These are phyloP conservation scores for Maniola hyperantus DNA, from an alignment of 2,888 invertebrate genomes.

Conservation along the genomic window DNA sequence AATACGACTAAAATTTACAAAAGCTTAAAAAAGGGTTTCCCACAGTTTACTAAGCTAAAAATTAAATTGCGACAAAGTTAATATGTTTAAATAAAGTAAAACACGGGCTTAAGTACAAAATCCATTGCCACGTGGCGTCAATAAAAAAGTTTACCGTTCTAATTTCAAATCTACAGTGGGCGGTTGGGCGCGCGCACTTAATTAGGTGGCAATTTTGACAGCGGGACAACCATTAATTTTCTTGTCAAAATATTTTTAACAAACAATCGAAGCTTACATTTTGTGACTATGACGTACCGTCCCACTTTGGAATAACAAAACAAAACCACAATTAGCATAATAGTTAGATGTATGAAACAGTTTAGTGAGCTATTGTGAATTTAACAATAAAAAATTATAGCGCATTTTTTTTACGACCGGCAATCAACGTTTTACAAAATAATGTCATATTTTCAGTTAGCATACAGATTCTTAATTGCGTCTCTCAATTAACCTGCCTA, in stretches of 20 bases:
- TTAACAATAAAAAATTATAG: conserved; percentile 31
- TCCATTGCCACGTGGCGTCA: conserved; percentile 64
- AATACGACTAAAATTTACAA: too few relatives aligned
- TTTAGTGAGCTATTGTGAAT: conserved; percentile 41
- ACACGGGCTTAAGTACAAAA: conserved; percentile 26
- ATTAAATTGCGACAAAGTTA: not conserved
- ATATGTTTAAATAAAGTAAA: conserved; percentile 13
- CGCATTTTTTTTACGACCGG: conserved; percentile 14
- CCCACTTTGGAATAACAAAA: conserved; percentile 72
- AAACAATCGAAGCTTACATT: conserved; percentile 72
- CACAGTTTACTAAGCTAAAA: not conserved
- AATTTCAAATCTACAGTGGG: conserved; percentile 71
- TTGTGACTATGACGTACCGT: conserved; percentile 49
- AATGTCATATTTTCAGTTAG: conserved; percentile 41
- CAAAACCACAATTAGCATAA: conserved; percentile 83
- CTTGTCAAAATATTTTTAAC: conserved; percentile 80
- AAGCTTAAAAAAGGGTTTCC: not conserved
- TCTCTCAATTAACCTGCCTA: conserved; percentile 61
- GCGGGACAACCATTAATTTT: conserved; percentile 71
- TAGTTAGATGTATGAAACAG: conserved; percentile 56
- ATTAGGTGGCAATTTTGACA: conserved; percentile 76
- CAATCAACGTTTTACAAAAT: conserved; percentile 3
- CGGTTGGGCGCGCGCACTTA: conserved; percentile 60
- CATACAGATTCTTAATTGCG: conserved; percentile 55
- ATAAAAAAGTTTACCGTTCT: conserved; percentile 75